Conservation (phyloP, 2,113 vertebrate species). For the Galbula dea region DNA sequence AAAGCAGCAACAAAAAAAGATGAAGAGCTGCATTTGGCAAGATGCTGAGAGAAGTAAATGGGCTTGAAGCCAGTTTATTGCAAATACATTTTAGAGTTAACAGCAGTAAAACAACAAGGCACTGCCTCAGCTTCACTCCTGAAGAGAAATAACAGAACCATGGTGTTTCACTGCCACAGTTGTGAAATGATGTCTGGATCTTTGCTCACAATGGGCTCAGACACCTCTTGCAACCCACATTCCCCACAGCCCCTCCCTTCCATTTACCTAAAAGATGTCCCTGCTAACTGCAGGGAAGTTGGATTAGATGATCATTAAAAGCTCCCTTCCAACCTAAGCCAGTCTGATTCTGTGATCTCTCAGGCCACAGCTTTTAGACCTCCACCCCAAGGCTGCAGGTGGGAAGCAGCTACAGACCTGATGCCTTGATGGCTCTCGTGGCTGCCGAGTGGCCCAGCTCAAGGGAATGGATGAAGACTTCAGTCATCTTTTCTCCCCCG, state of each 20-base stretch:
- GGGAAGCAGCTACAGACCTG: conserved; percentile 74
- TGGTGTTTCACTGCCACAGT: background rate
- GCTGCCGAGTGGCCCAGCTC: conserved; percentile 92
- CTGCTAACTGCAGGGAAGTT: too few relatives aligned
- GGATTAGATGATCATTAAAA: too few relatives aligned
- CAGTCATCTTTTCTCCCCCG: conserved; percentile 83
- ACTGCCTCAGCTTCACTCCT: accelerated
- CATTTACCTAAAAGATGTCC: background rate
- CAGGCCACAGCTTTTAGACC: background rate
- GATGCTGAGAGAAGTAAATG: background rate
- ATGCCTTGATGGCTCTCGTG: conserved; percentile 90
- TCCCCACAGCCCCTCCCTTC: background rate
- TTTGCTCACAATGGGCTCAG: background rate
- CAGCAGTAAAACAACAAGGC: background rate
- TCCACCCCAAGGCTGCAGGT: accelerated
- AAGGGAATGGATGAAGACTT: conserved; percentile 93
- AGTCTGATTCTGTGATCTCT: too few relatives aligned
- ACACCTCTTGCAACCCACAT: background rate
- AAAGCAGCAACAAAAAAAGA: background rate
- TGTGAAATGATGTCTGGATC: background rate
- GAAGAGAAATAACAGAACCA: background rate
- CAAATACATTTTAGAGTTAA: background rate
- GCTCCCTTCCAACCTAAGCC: too few relatives aligned
- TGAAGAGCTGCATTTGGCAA: background rate
- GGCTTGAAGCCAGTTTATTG: background rate